These are phyloP conservation scores for Musca vetustissima DNA, from an alignment of 1,140 invertebrate species.

Conservation along the genomic window DNA sequence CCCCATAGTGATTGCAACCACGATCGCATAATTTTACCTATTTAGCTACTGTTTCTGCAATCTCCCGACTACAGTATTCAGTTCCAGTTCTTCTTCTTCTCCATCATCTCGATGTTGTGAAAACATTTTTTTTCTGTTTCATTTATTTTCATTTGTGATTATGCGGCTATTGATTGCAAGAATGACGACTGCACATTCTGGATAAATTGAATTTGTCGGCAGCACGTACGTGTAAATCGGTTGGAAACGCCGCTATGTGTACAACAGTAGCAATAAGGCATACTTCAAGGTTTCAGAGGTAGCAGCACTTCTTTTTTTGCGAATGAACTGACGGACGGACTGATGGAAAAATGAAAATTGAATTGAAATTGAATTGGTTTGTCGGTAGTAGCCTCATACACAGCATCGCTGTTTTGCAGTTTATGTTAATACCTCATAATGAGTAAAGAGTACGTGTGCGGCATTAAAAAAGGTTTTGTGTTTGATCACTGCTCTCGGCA, in stretches of 20 bases:
- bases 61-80: no score
- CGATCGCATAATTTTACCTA: no score
- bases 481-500: neutral
- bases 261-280: neutral
- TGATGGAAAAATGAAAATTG: no score
- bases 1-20: neutral
- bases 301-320: neutral
- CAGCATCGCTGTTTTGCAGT: neutral
- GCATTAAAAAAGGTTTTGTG: neutral
- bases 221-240: constrained; percentile 43
- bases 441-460: neutral
- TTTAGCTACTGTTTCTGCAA: neutral
- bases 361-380: no score
- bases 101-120: no score
- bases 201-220: constrained; percentile 54
- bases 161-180: neutral
- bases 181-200: constrained; percentile 33
- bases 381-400: neutral
- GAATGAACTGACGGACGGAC: no score
- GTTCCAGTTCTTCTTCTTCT: neutral
- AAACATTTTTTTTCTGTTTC: neutral
- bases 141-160: neutral
- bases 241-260: neutral
- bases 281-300: neutral
- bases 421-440: neutral